Evolutionary conservation across 23 tunicate genomes (phyloP).

Genomic region (Botrylloides violaceus): DNA sequence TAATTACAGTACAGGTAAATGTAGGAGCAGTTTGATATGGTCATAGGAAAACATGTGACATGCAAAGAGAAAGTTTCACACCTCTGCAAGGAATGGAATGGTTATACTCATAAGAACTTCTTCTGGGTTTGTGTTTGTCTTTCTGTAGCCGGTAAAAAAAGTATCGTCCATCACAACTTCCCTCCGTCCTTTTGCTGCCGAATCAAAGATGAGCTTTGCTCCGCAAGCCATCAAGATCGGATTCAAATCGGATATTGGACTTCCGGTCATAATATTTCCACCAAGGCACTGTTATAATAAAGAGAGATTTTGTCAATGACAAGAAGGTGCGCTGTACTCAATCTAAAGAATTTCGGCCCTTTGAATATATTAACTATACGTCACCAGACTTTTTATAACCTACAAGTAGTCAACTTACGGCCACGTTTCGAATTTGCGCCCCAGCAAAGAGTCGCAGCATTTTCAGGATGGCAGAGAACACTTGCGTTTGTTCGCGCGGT

Average conservation of each 20-base stretch:
- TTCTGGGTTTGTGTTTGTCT: constrained; percentile 35
- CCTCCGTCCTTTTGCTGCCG: constrained; percentile 23
- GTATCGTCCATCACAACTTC: constrained; percentile 60
- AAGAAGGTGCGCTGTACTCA: too few relatives aligned
- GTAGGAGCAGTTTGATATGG: neutral
- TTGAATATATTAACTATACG: too few relatives aligned
- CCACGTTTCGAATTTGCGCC: constrained; percentile 89
- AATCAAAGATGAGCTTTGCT: constrained; percentile 34
- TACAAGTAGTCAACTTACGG: constrained; percentile 45
- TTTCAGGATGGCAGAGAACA: constrained; percentile 35
- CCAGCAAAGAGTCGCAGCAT: constrained; percentile 93
- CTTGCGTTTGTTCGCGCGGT: constrained; percentile 27
- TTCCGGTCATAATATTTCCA: constrained; percentile 90
- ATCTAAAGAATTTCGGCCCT: too few relatives aligned
- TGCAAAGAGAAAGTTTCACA: neutral
- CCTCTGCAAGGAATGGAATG: constrained; percentile 46
- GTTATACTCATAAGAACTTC: constrained; percentile 35
- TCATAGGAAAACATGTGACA: neutral
- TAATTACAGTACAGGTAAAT: too few relatives aligned
- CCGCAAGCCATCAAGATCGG: constrained; percentile 83
- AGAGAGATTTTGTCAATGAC: too few relatives aligned
- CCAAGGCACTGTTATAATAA: constrained; percentile 38
- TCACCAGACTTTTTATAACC: too few relatives aligned
- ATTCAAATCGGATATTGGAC: constrained; percentile 96
- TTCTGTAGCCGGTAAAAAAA: constrained; percentile 91